Percentiles rank a stretch among this genome's conserved stretches.
phyloP scores from a whole-genome alignment of 1,140 invertebrate genomes.

The Bursaphelenchus mucronatus region DNA sequence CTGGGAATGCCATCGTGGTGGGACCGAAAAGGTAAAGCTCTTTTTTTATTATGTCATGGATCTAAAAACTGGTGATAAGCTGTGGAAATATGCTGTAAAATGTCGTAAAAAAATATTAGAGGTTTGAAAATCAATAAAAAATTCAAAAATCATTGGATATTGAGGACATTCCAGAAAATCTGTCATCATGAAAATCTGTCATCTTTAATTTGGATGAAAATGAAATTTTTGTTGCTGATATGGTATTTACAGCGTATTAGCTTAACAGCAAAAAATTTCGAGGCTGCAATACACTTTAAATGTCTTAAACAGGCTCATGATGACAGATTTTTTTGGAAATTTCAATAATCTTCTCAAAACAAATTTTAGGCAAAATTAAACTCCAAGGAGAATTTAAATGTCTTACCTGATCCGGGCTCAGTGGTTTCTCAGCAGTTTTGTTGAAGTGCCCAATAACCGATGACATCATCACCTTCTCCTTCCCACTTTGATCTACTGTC shows the following conservation, averaged over 20 bases:
- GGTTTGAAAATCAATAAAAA: background rate
- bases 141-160: no score
- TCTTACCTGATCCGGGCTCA: slow-evolving; percentile 20
- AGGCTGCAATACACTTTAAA: no score
- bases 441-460: slow-evolving; percentile 55
- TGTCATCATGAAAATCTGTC: no score
- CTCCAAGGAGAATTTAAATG: background rate
- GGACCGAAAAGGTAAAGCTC: slow-evolving; percentile 56
- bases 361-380: no score
- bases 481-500: slow-evolving; percentile 53
- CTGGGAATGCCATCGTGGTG: slow-evolving; percentile 58
- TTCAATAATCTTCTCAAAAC: no score
- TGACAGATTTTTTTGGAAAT: no score
- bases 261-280: no score
- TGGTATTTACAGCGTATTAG: no score
- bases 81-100: background rate
- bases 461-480: slow-evolving; percentile 41
- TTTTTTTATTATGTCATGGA: slow-evolving; percentile 52
- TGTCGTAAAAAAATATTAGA: background rate
- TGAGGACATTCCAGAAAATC: background rate
- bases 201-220: no score
- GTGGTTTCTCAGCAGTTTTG: slow-evolving; percentile 33
- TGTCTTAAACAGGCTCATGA: no score
- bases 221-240: no score
- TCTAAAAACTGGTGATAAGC: slow-evolving; percentile 22